A percentile compares a stretch with the other conserved stretches of the same genome.
These are phyloP conservation scores for Brachymystax lenok DNA, from an alignment of 2,797 vertebrate species.

Conservation along the genomic window DNA sequence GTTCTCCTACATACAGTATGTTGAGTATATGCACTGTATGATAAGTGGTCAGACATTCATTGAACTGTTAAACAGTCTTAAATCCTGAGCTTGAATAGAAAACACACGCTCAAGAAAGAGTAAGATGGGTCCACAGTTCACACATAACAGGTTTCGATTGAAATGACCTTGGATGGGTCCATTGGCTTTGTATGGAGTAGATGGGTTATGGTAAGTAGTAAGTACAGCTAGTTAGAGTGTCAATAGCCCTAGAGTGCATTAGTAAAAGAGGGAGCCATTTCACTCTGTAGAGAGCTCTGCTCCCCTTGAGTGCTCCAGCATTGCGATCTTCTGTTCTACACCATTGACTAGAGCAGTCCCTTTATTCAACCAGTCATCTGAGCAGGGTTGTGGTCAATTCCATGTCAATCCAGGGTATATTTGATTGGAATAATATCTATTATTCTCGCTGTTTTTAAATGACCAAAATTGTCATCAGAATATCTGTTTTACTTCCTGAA, in stretches of 20 bases:
- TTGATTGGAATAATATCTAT: too few species aligned
- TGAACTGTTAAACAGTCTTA: conserved; percentile 52
- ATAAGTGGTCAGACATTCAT: conserved; percentile 52
- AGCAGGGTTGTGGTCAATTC: too few species aligned
- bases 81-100: conserved; percentile 64
- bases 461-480: not conserved
- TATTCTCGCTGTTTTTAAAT: not conserved
- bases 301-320: not conserved
- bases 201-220: not conserved
- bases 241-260: conserved; percentile 37
- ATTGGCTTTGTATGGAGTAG: not conserved
- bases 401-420: too few species aligned
- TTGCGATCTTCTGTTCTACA: not conserved
- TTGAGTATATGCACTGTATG: conserved; percentile 27
- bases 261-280: conserved; percentile 14
- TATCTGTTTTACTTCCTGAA: not conserved
- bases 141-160: conserved; percentile 31
- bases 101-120: conserved; percentile 18
- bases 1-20: conserved; percentile 12
- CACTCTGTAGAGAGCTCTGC: conserved; percentile 5
- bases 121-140: conserved; percentile 18
- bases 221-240: conserved; percentile 31
- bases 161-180: conserved; percentile 3
- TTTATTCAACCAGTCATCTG: not conserved
- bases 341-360: not conserved